Base-by-base conservation (phyloP, 1,140 invertebrate species). In the Chlorops oryzae region DNA sequence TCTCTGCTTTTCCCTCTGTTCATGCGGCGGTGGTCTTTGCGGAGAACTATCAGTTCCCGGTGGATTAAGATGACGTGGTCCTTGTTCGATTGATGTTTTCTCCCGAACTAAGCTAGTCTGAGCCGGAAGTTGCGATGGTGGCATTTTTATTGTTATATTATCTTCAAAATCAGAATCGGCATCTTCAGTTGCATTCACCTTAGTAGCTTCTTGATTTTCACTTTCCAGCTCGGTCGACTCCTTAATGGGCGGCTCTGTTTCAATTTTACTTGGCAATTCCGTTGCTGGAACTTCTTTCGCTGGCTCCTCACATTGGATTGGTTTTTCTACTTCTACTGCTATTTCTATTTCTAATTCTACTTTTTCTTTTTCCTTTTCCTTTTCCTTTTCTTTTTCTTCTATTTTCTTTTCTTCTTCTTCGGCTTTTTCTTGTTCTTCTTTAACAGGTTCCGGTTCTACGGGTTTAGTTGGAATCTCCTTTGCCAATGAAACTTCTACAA, bases 91-190 rank as follows among this genome's bases (percentile, higher is more conserved):
- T n/a, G n/a, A n/a, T n/a, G n/a, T 32, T 32, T 32, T 32, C 28
- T 32, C 28, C 28, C 15, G 9, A 32, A 10, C 15, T 15, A 32
- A 32, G 15, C 28, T 32, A 32, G 28, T 10, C 15, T 32, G 9
- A 32, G 15, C 15, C 9, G 28, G 9, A 32, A n/a, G n/a, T n/a
- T 22, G 13, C 25, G 63, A 65, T 18, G 74, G 69, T 48, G 78
- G 76, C 69, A 79, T 75, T 55, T 70, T 77, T 35, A 79, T 76
- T 20, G 76, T 78, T 56, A 78, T 77, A 63, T 79, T 78, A 66
- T 80, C 78, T 50, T 79, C 77, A 35, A 70, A 77, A 52, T 79
- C 78, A 13, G 78, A 79, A 53, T 78, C 77, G 25, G 69, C 73
- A 59, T 67, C 59, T 35, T 62, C 61, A 6, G 40, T n/a, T n/a